Evolutionary conservation across 2,888 invertebrate genomes (phyloP), one percentile per base, ranked within the genome.

Genomic region (Drosophila macrospina): DNA sequence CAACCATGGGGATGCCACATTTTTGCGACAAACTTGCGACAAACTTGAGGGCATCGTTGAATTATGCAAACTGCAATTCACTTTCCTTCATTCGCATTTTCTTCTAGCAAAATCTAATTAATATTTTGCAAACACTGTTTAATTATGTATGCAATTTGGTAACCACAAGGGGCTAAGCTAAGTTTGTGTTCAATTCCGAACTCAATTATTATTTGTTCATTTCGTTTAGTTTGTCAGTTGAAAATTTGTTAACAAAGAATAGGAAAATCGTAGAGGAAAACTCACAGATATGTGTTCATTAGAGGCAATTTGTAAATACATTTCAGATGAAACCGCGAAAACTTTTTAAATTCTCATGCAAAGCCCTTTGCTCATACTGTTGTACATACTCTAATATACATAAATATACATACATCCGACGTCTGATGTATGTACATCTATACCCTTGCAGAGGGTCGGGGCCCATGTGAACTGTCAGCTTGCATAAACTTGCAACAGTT

Each of bases 211-310:
- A 36, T 20, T 8, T 34, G 5, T 5, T 5, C 11, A 28, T 44
- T n/a, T n/a, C 15, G 11, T 5, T 5, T 10, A 16, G 26, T 8
- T 13, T 32, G 4, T 30, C 10, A 20, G 16, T 13, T 24, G 48
- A 13, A 39, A 48, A 37, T 24, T 8, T 20, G 20, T 2, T 20
- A 2, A 7, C 10, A 41, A 50, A 41, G 5, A 26, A 10, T 10
- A 13, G 10, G n/a, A 32, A 42, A 26, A 5, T 26, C 36, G 34
- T 60, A n/a, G 6, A 42, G 54, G 26, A 62, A 36, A 72, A 39
- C 45, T 68, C 51, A 61, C 61, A 75, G 78, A 78, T 78, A 78
- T 78, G 79, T 70, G 13, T 66, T 44, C 16, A 41, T 65, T 10
- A 47, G 70, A 59, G 74, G 67, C 59, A 62, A 30, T 44, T 42